Evolutionary conservation across 2,113 vertebrate genomes (phyloP).

Genomic region (Nematolebias whitei): DNA sequence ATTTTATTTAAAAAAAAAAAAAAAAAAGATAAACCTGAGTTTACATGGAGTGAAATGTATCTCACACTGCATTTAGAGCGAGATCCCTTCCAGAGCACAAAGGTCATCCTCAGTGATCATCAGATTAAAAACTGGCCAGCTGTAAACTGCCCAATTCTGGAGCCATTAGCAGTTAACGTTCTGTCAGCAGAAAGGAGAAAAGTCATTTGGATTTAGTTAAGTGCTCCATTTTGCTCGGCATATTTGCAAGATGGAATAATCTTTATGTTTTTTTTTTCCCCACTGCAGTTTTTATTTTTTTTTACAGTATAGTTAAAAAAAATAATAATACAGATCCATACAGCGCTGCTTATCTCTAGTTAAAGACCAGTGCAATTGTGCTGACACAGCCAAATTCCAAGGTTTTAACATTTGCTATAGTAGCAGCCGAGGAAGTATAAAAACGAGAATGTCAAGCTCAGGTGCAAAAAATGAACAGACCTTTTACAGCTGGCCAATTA

Average conservation of each 20-base stretch:
- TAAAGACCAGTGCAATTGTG: slow-evolving; percentile 22
- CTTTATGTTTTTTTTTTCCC: not conserved
- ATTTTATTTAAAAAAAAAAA: not conserved
- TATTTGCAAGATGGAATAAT: slow-evolving; percentile 15
- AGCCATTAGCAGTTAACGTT: slow-evolving; percentile 55
- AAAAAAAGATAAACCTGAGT: no score
- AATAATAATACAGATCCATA: not conserved
- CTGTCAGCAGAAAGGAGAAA: slow-evolving; percentile 47
- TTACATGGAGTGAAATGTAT: slow-evolving; percentile 26
- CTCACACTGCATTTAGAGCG: slow-evolving; percentile 34
- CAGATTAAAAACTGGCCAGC: slow-evolving; percentile 52
- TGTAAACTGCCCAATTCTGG: slow-evolving; percentile 56
- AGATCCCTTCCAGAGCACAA: slow-evolving; percentile 38
- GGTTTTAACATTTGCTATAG: slow-evolving; percentile 50
- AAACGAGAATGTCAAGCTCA: slow-evolving; percentile 61
- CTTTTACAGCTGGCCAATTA: slow-evolving; percentile 60
- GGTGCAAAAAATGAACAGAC: slow-evolving; percentile 45
- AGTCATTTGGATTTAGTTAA: slow-evolving; percentile 32
- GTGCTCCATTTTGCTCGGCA: slow-evolving; percentile 7
- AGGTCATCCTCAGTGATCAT: slow-evolving; percentile 44
- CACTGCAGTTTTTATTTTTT: not conserved
- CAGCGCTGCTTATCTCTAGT: slow-evolving; percentile 15
- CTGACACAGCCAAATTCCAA: slow-evolving; percentile 55
- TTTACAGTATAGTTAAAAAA: not conserved
- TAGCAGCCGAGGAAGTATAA: slow-evolving; percentile 39